Evolutionary conservation across 2,113 vertebrate species (phyloP), one percentile per base, ranked within the genome.

Genomic region (Calidris pugnax): DNA sequence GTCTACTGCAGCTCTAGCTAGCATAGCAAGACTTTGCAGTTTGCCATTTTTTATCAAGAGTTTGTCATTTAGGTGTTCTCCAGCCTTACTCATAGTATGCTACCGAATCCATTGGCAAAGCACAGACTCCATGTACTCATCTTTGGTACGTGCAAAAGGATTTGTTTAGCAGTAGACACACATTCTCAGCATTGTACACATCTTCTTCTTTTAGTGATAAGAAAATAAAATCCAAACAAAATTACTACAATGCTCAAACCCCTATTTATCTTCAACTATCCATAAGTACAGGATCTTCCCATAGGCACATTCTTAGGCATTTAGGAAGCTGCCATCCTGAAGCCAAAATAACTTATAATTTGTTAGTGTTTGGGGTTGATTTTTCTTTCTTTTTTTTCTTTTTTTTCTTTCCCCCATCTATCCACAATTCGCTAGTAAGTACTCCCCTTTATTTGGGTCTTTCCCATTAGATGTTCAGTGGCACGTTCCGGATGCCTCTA

Each of bases 191-290:
- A 91, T 60, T 85, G 39, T 21, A 82, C 24, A 43, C 0, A 1
- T 57, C 50, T 89, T 39, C 56, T 91, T 82, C 56, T 76, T 68
- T 85, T 37, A 79, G 56, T 37, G 35, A 62, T 83, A 94, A 84
- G 60, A 87, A 94, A 91, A 43, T 68, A 67, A 96, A 95, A 89
- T 79, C 33, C n/a, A 76, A 85, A 79, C 22, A 64, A 82, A 87
- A 74, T 76, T 87, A 79, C 43, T 41, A 57, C 81, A 85, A 57
- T 45, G 27, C 18, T 93, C 35, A 78, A 87, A 82, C 35, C 18
- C 15, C 9, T 76, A 50, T 62, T 85, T 85, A 37, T 83, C 57
- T 76, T 62, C 24, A 66, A 12, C 35, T 82, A 22, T 60, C 23
- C 30, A 0, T 27, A 79, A 64, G 32, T 47, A 78, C 0, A 14